Percentiles rank a stretch among this genome's conserved stretches.
phyloP scores from a whole-genome alignment of 1,140 invertebrate genomes.

The Pseudomyrmex gracilis region DNA sequence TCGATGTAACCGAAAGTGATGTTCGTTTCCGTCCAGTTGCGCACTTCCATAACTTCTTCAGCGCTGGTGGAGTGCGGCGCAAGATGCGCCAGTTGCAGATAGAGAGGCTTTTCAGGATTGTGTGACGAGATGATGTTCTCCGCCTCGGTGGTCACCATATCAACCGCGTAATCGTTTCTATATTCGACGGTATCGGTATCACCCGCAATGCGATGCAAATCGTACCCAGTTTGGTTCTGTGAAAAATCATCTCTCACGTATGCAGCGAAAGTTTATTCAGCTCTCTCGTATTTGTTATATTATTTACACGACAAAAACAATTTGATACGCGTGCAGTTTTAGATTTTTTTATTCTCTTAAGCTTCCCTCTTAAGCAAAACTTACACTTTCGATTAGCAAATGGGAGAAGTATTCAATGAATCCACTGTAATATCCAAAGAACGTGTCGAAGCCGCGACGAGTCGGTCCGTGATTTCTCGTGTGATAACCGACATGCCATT shows the following conservation, averaged over 20 bases:
- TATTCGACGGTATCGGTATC: slow-evolving; percentile 73
- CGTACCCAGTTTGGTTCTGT: slow-evolving; percentile 83
- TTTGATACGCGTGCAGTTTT: neutral
- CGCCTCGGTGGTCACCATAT: slow-evolving; percentile 87
- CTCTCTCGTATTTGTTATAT: no score
- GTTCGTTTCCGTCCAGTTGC: slow-evolving; percentile 84
- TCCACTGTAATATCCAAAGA: slow-evolving; percentile 89
- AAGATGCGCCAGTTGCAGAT: slow-evolving; percentile 88
- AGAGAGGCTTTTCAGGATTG: slow-evolving; percentile 85
- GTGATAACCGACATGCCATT: slow-evolving; percentile 84
- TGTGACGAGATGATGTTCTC: slow-evolving; percentile 86
- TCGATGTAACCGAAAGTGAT: slow-evolving; percentile 86
- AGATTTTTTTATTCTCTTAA: neutral
- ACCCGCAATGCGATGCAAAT: slow-evolving; percentile 84
- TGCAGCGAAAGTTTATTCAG: neutral
- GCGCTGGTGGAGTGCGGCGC: slow-evolving; percentile 86
- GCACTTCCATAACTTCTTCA: slow-evolving; percentile 83
- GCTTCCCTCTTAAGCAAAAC: slow-evolving; percentile 47
- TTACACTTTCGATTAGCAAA: slow-evolving; percentile 81
- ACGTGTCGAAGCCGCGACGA: slow-evolving; percentile 87
- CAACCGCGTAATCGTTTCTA: slow-evolving; percentile 87
- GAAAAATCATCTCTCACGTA: neutral
- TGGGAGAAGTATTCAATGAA: slow-evolving; percentile 87
- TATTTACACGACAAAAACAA: no score
- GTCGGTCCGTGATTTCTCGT: slow-evolving; percentile 85